phyloP scores from a whole-genome alignment of 2,797 vertebrate genomes.

The Diglossa cyanea region DNA sequence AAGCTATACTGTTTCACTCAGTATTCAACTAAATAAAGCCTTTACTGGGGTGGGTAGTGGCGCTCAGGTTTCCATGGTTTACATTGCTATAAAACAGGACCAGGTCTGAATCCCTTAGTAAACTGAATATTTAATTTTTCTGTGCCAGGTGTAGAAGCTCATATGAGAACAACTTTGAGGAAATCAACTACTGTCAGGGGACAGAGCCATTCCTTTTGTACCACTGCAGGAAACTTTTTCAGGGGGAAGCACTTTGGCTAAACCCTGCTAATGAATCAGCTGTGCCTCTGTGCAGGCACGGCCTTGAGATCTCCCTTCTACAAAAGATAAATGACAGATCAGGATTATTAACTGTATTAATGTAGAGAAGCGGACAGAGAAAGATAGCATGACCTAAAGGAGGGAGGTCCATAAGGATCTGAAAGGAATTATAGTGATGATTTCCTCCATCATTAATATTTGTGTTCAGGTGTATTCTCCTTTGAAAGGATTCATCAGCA shows the following conservation, averaged over 20 bases:
- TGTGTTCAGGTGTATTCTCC: not conserved
- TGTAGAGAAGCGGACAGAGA: not conserved
- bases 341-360: constrained; percentile 40
- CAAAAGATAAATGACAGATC: constrained; percentile 13
- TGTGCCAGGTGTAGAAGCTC: not conserved
- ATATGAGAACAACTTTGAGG: not conserved
- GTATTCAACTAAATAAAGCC: not conserved
- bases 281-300: not conserved
- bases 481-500: not conserved
- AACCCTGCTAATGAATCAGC: not conserved
- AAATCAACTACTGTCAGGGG: not conserved
- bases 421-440: not conserved
- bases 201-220: not conserved
- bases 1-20: not conserved
- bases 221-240: not conserved
- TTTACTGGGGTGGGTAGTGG: not conserved
- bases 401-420: not conserved
- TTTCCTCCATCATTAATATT: constrained; percentile 1
- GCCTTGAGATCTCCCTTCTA: constrained; percentile 11
- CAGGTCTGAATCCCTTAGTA: not conserved
- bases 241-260: not conserved
- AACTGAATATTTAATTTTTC: not conserved
- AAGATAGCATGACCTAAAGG: not conserved
- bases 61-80: not conserved
- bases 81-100: not conserved